Conservation (phyloP, 2,797 vertebrate species). For the Muraenolepis orangiensis region DNA sequence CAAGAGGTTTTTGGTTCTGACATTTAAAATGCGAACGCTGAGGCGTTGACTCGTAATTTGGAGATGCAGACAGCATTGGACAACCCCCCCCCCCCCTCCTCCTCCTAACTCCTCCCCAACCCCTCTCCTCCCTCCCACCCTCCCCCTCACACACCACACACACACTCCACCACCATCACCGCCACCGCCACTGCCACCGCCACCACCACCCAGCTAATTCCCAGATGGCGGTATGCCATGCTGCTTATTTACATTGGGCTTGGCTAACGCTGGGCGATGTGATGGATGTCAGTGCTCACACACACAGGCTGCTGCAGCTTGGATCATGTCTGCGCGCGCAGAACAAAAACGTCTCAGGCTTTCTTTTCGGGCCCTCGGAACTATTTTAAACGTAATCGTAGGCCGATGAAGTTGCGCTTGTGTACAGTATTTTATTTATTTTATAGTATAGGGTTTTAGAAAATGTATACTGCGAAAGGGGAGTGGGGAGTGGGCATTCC, state of each 20-base stretch:
- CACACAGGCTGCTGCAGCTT: not conserved
- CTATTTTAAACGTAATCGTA: not conserved
- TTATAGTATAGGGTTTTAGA: no score
- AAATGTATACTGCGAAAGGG: no score
- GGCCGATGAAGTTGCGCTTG: not conserved
- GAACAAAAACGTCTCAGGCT: not conserved
- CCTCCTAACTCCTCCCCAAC: constrained; percentile 1
- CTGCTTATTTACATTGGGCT: not conserved
- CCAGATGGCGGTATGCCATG: not conserved
- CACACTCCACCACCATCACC: not conserved
- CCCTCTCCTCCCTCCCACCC: not conserved
- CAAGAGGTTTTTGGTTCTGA: constrained; percentile 45
- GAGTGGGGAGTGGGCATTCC: no score
- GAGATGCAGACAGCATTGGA: constrained; percentile 35
- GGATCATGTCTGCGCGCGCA: not conserved
- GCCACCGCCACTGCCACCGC: not conserved
- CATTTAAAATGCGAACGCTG: constrained; percentile 37
- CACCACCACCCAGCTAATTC: not conserved
- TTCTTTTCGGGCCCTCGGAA: not conserved
- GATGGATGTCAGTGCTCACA: not conserved
- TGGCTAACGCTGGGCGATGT: not conserved
- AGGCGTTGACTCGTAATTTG: constrained; percentile 12
- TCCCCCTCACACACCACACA: not conserved
- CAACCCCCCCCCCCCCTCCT: constrained; percentile 4
- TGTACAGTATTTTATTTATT: no score